Percentiles rank a stretch among this genome's conserved stretches.
Evolutionary conservation across 92 coral and sea anemone species (phyloP).

Genomic region (Umimayanthus kanabou): DNA sequence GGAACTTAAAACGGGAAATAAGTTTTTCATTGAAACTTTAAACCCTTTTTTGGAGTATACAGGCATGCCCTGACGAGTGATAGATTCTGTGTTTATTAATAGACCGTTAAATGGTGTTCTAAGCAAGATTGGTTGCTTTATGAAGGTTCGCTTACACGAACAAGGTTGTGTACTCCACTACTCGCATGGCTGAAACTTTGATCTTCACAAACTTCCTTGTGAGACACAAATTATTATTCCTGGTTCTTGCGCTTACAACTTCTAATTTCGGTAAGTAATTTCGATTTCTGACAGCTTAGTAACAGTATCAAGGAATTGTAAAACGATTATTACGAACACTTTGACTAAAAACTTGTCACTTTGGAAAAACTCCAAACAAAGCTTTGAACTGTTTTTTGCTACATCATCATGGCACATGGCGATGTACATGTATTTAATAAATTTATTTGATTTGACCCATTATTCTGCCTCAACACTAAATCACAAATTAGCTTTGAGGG

Average conservation of each 20-base stretch:
- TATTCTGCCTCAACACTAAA: background rate
- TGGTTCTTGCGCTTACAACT: background rate
- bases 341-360: too few relatives aligned
- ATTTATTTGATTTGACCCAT: too few relatives aligned
- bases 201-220: constrained; percentile 3
- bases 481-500: background rate
- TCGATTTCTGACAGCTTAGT: background rate
- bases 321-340: background rate
- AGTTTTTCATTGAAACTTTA: background rate
- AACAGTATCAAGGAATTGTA: background rate
- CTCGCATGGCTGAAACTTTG: background rate
- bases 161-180: background rate
- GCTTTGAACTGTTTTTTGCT: too few relatives aligned
- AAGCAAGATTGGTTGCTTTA: background rate
- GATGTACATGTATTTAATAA: too few relatives aligned
- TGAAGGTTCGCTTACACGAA: background rate
- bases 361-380: too few relatives aligned
- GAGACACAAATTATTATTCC: background rate
- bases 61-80: background rate
- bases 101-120: background rate
- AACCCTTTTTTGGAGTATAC: background rate
- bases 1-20: background rate
- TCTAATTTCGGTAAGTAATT: background rate
- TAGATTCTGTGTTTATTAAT: background rate
- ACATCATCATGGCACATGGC: too few relatives aligned